Conservation (phyloP, 2,797 vertebrate genomes). For the Sebastes hubbsi region DNA sequence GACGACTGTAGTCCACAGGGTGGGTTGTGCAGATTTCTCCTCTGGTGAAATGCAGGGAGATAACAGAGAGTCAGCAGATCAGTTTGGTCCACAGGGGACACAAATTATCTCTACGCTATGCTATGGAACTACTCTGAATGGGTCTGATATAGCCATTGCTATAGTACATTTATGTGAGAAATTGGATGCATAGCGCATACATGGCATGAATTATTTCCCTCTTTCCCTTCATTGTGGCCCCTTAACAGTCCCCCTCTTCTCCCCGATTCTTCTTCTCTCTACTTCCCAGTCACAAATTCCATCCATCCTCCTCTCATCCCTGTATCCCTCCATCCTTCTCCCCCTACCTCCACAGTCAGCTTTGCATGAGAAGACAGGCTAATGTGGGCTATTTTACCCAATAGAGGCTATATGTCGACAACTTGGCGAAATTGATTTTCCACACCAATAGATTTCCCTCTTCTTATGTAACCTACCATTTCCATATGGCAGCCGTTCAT, state of each 20-base stretch:
- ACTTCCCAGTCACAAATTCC: background rate
- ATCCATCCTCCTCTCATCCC: constrained; percentile 13
- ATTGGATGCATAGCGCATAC: background rate
- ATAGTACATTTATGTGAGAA: background rate
- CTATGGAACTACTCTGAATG: background rate
- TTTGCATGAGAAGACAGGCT: constrained; percentile 66
- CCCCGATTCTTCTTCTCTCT: background rate
- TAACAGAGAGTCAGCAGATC: constrained; percentile 30
- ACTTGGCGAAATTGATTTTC: constrained; percentile 79
- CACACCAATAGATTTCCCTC: constrained; percentile 63
- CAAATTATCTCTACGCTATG: background rate
- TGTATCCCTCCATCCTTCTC: constrained; percentile 8
- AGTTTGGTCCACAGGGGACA: constrained; percentile 4
- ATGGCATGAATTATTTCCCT: background rate
- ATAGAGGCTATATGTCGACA: constrained; percentile 60
- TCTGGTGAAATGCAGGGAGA: background rate
- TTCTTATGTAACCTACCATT: constrained; percentile 56
- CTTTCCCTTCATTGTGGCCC: background rate
- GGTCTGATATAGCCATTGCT: background rate
- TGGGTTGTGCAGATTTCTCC: background rate
- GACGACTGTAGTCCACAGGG: background rate
- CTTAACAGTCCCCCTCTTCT: background rate
- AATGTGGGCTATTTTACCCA: constrained; percentile 73
- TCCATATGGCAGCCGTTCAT: constrained; percentile 67
- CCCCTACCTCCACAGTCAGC: constrained; percentile 27